Base-by-base conservation (phyloP, 2,113 vertebrate genomes). In the Caranx melampygus region DNA sequence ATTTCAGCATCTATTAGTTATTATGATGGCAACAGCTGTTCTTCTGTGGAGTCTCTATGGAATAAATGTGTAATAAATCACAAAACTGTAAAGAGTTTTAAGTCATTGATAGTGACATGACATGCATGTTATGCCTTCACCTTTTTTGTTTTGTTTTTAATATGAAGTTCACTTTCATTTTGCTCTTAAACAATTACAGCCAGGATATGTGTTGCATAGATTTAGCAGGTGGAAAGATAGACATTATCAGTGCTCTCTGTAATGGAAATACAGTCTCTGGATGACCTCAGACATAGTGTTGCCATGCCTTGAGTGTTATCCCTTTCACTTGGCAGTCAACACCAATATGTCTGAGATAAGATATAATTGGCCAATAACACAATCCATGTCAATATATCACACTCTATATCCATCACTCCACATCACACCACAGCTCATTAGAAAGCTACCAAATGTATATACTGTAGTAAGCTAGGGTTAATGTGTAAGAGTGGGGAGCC, bases 401-500 rank as follows among this genome's bases (percentile, higher is more conserved):
- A 26, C 26, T 26, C 26, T 26, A 26, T 26, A 52, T 26, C 8
- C 33, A 49, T 42, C n/a, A 34, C 45, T 59, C n/a, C n/a, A n/a
- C n/a, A n/a, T n/a, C n/a, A n/a, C 52, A 72, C 8, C 8, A 68
- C 5, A 40, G 21, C 55, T 67, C 26, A 33, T 20, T 5, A 21
- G 15, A 73, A n/a, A n/a, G 26, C 9, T 40, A 67, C 11, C 49
- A 3, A 21, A 7, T 5, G 40, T 64, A 54, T 0, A 3, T 6
- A 44, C 37, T 64, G 44, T 47, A 13, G 40, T 26, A 45, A 64
- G 62, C 45, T 70, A 6, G 21, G 66, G 70, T 51, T 84, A 65
- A 86, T 77, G 60, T 74, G 67, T 15, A 42, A 51, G 68, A 78
- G 52, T 75, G 26, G 64, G 71, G 64, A 82, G 82, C 52, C 63